Conservation (phyloP, 2,888 invertebrate genomes). For the Phalera bucephala region DNA sequence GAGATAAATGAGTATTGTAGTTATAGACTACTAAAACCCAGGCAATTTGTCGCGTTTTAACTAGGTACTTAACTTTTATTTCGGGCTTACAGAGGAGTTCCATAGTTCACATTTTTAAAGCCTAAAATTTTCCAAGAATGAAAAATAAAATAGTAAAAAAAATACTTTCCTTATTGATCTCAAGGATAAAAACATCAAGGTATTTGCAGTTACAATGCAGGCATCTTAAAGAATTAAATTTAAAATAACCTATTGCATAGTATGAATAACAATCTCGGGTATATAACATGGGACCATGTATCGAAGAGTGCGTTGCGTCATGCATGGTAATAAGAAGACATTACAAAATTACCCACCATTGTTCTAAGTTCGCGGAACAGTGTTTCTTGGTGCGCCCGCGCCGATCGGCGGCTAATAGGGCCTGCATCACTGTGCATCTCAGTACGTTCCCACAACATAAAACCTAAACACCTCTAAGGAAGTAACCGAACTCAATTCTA, state of each 20-base stretch:
- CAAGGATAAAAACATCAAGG: slow-evolving; percentile 20
- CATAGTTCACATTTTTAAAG: no score
- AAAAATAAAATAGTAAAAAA: no score
- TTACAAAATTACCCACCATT: slow-evolving; percentile 80
- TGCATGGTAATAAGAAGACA: slow-evolving; percentile 75
- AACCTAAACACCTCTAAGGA: slow-evolving; percentile 45
- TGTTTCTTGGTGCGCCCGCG: slow-evolving; percentile 54
- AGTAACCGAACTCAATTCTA: slow-evolving; percentile 42
- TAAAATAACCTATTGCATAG: slow-evolving; percentile 49
- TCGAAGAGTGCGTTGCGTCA: slow-evolving; percentile 67
- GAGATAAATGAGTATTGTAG: background rate
- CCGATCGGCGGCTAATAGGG: slow-evolving; percentile 62
- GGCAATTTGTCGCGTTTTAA: no score
- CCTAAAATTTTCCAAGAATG: no score
- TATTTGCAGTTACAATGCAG: slow-evolving; percentile 26
- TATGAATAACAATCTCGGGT: slow-evolving; percentile 60
- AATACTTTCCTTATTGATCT: slow-evolving; percentile 14
- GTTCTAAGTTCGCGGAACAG: slow-evolving; percentile 76
- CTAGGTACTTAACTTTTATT: no score
- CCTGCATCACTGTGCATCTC: slow-evolving; percentile 66
- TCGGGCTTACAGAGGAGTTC: no score
- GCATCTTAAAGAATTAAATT: slow-evolving; percentile 47
- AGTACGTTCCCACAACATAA: slow-evolving; percentile 56
- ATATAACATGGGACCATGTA: slow-evolving; percentile 45
- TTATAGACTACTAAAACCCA: background rate